These are phyloP conservation scores for Clunio marinus DNA, from an alignment of 2,888 invertebrate genomes.

Conservation along the genomic window DNA sequence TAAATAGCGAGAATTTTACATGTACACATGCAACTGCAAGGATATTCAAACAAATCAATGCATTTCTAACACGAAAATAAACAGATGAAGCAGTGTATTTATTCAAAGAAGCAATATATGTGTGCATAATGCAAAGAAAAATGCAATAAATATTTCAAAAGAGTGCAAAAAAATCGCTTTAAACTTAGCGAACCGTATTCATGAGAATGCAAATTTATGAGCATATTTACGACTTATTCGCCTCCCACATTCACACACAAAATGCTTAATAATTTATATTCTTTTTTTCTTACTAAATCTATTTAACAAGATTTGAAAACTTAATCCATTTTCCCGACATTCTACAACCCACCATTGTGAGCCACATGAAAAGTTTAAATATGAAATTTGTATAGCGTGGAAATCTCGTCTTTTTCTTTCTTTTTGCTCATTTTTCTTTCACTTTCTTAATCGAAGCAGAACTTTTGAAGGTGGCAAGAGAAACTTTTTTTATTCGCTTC, in stretches of 20 bases:
- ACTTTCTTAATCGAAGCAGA: neutral
- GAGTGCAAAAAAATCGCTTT: neutral
- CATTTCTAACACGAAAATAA: neutral
- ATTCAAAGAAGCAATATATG: neutral
- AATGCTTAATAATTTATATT: slow-evolving; percentile 24
- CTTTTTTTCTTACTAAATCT: neutral
- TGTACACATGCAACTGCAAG: neutral
- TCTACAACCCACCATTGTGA: neutral
- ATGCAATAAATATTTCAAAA: slow-evolving; percentile 23
- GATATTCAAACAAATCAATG: slow-evolving; percentile 10
- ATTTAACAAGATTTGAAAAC: slow-evolving; percentile 16
- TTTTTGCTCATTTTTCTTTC: too few species aligned
- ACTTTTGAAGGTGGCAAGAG: neutral
- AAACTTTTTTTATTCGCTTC: neutral
- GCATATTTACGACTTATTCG: slow-evolving; percentile 32
- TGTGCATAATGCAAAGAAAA: slow-evolving; percentile 24
- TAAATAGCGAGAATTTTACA: neutral
- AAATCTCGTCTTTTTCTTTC: too few species aligned
- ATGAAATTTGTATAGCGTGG: too few species aligned
- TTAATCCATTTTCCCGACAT: slow-evolving; percentile 21
- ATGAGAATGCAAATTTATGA: slow-evolving; percentile 34
- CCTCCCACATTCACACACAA: slow-evolving; percentile 8
- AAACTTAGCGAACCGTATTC: slow-evolving; percentile 13
- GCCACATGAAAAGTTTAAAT: neutral
- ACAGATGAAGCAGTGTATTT: neutral